Evolutionary conservation across 2,888 invertebrate species (phyloP), one percentile per base, ranked within the genome.

Genomic region (Allygus modestus): DNA sequence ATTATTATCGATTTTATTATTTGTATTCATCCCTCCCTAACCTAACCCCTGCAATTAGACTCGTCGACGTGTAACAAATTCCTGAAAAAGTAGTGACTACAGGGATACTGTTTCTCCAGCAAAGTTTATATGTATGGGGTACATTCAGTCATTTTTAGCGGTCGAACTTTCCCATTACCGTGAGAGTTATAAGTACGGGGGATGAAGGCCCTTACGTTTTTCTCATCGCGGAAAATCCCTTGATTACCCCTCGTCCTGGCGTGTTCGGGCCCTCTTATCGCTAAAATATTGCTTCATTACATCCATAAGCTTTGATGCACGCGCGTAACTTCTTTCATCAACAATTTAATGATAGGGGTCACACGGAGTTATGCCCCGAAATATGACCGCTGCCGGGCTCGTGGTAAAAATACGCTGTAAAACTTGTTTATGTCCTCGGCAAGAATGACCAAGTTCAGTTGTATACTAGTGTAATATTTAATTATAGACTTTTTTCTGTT

Each of bases 291-390:
- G 31, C 65, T 28, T 65, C 28, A 31, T 65, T 65, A 31, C 65
- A 31, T 9, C 7, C 31, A 65, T 65, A 65, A 65, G 12, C 65
- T 65, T 28, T 65, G 65, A 65, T 65, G 65, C 28, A 31, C 65
- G 65, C 28, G 12, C 31, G 65, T 65, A 65, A 65, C 65, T 65
- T 28, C 65, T 65, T 65, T 65, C 65, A 65, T 65, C 65, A 65
- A 28, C 65, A 28, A n/a, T 65, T 65, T 65, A 65, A 65, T 65
- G 31, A 2, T 15, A 7, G 65, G 65, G 65, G 58, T 58, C 65
- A 31, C 28, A 28, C 26, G 58, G 58, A 58, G 58, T 58, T 58
- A 58, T 58, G 23, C 58, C 58, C 4, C 17, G 51, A 12, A 58
- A 58, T 23, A 58, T 58, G 58, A 58, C 51, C 58, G 23, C 58